Evolutionary conservation across 2,888 invertebrate genomes (phyloP).

Genomic region (Morpho helenor): DNA sequence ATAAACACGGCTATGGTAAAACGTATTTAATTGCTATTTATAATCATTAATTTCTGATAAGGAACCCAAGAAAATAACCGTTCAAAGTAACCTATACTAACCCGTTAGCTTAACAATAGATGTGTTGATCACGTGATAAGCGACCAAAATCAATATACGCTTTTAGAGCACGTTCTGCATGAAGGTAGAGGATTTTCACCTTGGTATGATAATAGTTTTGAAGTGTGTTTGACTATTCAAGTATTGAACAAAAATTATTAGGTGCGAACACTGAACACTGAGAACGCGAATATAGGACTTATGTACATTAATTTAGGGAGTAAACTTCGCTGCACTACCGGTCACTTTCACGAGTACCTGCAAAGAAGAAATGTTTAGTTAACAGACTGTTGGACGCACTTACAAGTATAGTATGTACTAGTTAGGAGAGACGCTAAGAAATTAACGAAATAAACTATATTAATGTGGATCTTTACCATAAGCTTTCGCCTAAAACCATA

Average conservation of each 20-base stretch:
- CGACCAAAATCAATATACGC: conserved; percentile 19
- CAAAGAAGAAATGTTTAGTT: conserved; percentile 23
- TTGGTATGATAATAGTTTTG: conserved; percentile 22
- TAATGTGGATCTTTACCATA: no score
- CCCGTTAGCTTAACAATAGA: conserved; percentile 27
- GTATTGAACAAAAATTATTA: conserved; percentile 19
- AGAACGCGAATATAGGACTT: conserved; percentile 6
- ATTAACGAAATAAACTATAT: no score
- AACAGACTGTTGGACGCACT: conserved; percentile 14
- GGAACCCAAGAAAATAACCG: conserved; percentile 16
- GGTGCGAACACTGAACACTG: conserved; percentile 1
- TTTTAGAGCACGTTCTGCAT: background rate
- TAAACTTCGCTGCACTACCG: conserved; percentile 12
- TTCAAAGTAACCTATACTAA: conserved; percentile 16
- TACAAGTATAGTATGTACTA: background rate
- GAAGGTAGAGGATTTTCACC: conserved; percentile 8
- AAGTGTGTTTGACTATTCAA: conserved; percentile 28
- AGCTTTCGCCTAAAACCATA: no score
- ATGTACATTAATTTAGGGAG: background rate
- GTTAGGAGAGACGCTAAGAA: no score
- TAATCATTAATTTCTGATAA: background rate
- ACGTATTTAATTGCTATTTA: no score
- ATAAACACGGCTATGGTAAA: no score
- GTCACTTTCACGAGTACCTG: conserved; percentile 23
- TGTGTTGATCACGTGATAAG: conserved; percentile 28